Base-by-base conservation (phyloP, 1,140 invertebrate genomes). In the Atta texana region DNA sequence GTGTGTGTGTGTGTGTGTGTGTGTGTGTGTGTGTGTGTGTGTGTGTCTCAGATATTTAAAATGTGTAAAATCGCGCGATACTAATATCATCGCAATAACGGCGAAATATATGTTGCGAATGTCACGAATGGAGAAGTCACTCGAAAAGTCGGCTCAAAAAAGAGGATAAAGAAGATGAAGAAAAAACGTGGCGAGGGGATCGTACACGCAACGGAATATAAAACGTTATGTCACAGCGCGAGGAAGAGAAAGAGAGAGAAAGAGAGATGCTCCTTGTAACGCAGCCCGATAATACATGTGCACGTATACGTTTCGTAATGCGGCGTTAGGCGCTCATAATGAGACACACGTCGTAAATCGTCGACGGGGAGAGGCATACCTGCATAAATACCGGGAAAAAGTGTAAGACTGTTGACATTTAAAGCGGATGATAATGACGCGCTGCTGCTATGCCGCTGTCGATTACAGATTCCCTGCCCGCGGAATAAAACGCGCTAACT, bases 401-500 rank as follows among this genome's bases (percentile, higher is more conserved):
- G 55, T 78, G 28, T 91, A 92, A 93, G 89, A 94, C 91, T 91
- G 91, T 92, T 94, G 93, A 92, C 93, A 94, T 94, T 94, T 94
- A 93, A 87, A 91, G 84, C 88, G 77, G 63, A 86, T 84, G 89
- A 93, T 93, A 93, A 93, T 94, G 87, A 92, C 86, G 78, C 89
- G 72, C 88, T 51, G 68, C 68, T 34, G 80, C 68, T 57, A 71
- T 51, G 53, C 53, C 24, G 80, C 69, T 59, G 76, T 49, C 82
- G 85, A 92, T 93, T 93, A 92, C 88, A 87, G 80, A 93, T 86
- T 59, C 82, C 28, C 69, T 61, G 51, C 16, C 34, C 66, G 51
- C 31, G 57, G 55, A 74, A 18, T 57, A 49, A 44, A 49, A 31
- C 16, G n/a, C 28, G 51, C 16, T 8, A 18, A 10, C 49, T 57